phyloP scores from a whole-genome alignment of 2,113 vertebrate genomes.

The Hippocampus zosterae region DNA sequence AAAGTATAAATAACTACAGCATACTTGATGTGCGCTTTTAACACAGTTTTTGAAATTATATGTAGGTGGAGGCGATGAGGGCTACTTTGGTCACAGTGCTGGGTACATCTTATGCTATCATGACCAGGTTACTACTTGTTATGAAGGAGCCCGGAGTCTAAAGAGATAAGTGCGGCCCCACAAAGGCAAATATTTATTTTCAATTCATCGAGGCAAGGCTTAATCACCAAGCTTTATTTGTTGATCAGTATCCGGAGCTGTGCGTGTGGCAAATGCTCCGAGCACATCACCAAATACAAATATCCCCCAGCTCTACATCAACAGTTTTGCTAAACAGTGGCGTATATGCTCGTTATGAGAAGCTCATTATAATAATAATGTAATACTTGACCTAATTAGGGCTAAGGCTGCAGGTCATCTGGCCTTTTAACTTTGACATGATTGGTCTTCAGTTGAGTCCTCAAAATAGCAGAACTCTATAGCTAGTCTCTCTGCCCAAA shows the following conservation, averaged over 20 bases:
- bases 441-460: not conserved
- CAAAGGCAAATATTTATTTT: not conserved
- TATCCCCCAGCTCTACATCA: not conserved
- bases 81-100: too few species aligned
- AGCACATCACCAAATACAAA: not conserved
- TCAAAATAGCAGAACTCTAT: not conserved
- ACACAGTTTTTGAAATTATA: not conserved
- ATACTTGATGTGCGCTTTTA: not conserved
- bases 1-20: not conserved
- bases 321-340: not conserved
- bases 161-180: not conserved
- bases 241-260: too few species aligned
- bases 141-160: not conserved
- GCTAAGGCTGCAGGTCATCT: not conserved
- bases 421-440: not conserved
- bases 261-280: too few species aligned
- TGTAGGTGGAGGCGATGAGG: not conserved
- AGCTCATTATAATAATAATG: not conserved
- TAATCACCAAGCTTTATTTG: not conserved
- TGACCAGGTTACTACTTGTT: not conserved
- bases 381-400: not conserved
- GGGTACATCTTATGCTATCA: too few species aligned
- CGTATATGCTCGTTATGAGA: not conserved
- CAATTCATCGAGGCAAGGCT: not conserved
- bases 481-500: not conserved